Percentiles rank a stretch among this genome's conserved stretches.
Evolutionary conservation across 2,113 vertebrate species (phyloP).

Genomic region (Indicator indicator): DNA sequence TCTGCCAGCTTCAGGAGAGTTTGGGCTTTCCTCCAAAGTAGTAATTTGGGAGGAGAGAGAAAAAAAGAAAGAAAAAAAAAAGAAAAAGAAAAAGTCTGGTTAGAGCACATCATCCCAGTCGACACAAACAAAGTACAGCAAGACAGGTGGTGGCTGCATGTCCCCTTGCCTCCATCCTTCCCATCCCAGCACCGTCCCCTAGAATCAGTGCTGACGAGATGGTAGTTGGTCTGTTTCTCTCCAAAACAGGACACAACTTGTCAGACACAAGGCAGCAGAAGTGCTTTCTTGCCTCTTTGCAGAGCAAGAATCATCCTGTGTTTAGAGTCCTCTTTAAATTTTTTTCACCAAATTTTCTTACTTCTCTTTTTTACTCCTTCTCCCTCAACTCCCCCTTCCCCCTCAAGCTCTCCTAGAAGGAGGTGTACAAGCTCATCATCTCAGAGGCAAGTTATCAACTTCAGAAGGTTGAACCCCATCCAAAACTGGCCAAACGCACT

Average conservation of each 20-base stretch:
- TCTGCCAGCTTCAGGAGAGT: constrained; percentile 32
- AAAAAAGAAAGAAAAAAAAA: not conserved
- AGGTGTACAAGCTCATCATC: not conserved
- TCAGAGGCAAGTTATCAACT: not conserved
- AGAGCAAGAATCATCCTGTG: not conserved
- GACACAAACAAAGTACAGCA: not conserved
- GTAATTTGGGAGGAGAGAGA: not conserved
- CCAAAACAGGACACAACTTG: not conserved
- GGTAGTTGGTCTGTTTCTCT: not conserved
- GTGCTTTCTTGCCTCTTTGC: not conserved
- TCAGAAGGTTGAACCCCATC: not conserved
- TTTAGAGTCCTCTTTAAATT: not conserved
- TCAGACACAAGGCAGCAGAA: not conserved
- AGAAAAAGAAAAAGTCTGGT: not conserved
- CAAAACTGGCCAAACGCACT: not conserved
- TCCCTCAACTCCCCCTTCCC: fast-evolving
- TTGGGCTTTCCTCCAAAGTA: constrained; percentile 10
- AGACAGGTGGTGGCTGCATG: not conserved
- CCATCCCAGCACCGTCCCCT: not conserved
- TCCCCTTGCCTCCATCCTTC: not conserved
- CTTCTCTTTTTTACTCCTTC: not conserved
- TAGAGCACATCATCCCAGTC: not conserved
- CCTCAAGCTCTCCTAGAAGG: not conserved
- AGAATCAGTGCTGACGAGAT: not conserved
- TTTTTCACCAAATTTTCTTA: not conserved